phyloP scores from a whole-genome alignment of 2,888 invertebrate genomes.

The Phorcus lineatus region DNA sequence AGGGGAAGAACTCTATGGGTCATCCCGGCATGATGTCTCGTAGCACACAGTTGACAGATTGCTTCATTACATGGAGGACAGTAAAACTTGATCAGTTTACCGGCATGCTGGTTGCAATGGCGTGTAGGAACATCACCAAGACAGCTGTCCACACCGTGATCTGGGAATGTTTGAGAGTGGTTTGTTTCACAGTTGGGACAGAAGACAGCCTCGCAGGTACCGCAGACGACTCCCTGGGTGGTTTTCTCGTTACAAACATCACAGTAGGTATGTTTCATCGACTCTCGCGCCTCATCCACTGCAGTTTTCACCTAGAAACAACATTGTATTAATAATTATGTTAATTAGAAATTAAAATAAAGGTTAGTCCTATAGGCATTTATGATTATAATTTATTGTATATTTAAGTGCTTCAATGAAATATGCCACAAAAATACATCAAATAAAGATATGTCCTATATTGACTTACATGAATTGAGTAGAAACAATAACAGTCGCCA shows the following conservation, averaged over 20 bases:
- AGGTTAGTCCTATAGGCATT: too few relatives aligned
- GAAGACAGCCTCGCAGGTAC: not conserved
- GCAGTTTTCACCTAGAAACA: not conserved
- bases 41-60: slow-evolving; percentile 6
- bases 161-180: not conserved
- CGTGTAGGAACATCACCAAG: not conserved
- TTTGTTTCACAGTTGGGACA: not conserved
- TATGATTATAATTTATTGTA: too few relatives aligned
- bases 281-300: not conserved
- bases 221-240: not conserved
- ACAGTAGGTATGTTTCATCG: not conserved
- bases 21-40: not conserved
- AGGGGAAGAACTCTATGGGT: not conserved
- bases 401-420: too few relatives aligned
- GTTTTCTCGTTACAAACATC: not conserved
- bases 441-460: too few relatives aligned
- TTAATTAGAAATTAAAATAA: too few relatives aligned
- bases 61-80: not conserved
- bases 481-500: too few relatives aligned
- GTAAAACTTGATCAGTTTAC: not conserved
- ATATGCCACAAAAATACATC: too few relatives aligned
- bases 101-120: not conserved
- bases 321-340: too few relatives aligned
- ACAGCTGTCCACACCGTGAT: not conserved
- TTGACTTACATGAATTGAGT: too few relatives aligned